Percentiles rank a stretch among this genome's conserved stretches.
phyloP scores from a whole-genome alignment of 1,140 invertebrate species.

The Pogonomyrmex californicus region DNA sequence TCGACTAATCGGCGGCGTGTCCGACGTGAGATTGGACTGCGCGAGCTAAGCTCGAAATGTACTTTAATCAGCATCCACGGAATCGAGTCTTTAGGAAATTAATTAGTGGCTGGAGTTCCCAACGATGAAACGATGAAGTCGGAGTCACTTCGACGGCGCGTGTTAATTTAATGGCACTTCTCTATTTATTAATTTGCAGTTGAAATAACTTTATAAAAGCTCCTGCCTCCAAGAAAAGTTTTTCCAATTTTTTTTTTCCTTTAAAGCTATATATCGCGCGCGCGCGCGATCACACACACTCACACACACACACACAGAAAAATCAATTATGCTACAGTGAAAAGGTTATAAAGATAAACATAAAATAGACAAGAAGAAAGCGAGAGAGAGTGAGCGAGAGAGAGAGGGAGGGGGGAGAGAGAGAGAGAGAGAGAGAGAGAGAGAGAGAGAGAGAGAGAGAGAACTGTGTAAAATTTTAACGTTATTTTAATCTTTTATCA shows the following conservation, averaged over 20 bases:
- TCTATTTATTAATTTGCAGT: background rate
- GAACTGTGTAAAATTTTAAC: background rate
- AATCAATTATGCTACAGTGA: background rate
- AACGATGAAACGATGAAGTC: slow-evolving; percentile 37
- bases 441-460: background rate
- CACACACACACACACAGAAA: background rate
- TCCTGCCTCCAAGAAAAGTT: background rate
- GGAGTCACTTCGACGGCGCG: slow-evolving; percentile 22
- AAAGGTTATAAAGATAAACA: background rate
- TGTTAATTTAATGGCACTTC: slow-evolving; percentile 46
- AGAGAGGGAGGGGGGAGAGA: background rate
- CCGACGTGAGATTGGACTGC: slow-evolving; percentile 10
- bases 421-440: too few relatives aligned
- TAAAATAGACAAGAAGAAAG: background rate
- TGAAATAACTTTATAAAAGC: background rate
- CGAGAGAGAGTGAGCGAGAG: too few relatives aligned
- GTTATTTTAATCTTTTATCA: slow-evolving; percentile 1
- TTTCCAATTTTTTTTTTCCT: background rate
- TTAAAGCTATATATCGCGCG: background rate
- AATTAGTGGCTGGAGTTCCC: slow-evolving; percentile 20
- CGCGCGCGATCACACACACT: background rate
- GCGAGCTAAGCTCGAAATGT: slow-evolving; percentile 1
- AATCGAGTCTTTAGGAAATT: slow-evolving; percentile 44
- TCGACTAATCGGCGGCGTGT: slow-evolving; percentile 5
- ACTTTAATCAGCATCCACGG: slow-evolving; percentile 22